A percentile compares a stretch with the other conserved stretches of the same genome.
phyloP scores from a whole-genome alignment of 2,113 vertebrate genomes.

The Amphiprion percula region DNA sequence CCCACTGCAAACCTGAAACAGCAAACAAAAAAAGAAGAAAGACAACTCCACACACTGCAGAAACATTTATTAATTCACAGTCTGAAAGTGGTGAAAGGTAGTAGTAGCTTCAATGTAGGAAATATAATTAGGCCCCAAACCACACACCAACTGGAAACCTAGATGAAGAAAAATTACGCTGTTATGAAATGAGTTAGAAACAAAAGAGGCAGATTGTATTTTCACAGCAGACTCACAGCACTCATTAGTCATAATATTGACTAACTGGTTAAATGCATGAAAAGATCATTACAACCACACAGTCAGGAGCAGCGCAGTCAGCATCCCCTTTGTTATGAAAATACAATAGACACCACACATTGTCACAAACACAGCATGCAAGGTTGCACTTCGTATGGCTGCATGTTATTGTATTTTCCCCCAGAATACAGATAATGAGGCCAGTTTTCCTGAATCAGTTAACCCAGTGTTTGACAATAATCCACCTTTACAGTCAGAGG shows the following conservation, averaged over 20 bases:
- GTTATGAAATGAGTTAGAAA: constrained; percentile 19
- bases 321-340: constrained; percentile 52
- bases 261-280: constrained; percentile 27
- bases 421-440: constrained; percentile 16
- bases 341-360: constrained; percentile 43
- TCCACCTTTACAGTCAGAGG: not conserved
- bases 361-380: constrained; percentile 52
- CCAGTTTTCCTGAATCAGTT: constrained; percentile 2
- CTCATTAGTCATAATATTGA: constrained; percentile 50
- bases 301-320: constrained; percentile 48
- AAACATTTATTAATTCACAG: not conserved
- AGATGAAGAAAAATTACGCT: constrained; percentile 21
- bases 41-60: not conserved
- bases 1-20: constrained; percentile 40
- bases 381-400: constrained; percentile 20
- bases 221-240: constrained; percentile 42
- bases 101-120: constrained; percentile 25
- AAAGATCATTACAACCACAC: constrained; percentile 49
- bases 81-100: constrained; percentile 20
- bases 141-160: constrained; percentile 61
- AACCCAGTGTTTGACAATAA: constrained; percentile 6
- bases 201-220: constrained; percentile 21
- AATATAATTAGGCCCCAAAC: constrained; percentile 33
- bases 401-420: not conserved
- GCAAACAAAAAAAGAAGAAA: constrained; percentile 27